A percentile compares a stretch with the other conserved stretches of the same genome.
phyloP scores from a whole-genome alignment of 2,888 invertebrate species.

The Ochropacha duplaris region DNA sequence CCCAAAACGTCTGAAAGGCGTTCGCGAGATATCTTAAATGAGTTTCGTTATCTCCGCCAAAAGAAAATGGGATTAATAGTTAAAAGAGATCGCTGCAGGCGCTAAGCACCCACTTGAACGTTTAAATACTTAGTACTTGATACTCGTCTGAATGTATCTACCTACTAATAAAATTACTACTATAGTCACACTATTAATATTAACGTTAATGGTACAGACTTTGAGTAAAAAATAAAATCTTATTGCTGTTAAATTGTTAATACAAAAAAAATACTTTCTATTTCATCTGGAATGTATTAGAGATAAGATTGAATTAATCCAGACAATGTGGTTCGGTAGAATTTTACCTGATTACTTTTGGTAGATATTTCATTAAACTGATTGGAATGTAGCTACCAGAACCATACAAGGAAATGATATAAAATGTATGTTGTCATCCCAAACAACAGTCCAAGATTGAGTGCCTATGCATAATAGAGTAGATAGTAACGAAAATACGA shows the following conservation, averaged over 20 bases:
- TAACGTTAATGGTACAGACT: constrained; percentile 6
- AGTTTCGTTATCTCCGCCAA: constrained; percentile 79
- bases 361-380: no score
- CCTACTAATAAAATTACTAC: constrained; percentile 30
- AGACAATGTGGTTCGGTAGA: no score
- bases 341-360: no score
- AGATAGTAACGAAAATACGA: constrained; percentile 9
- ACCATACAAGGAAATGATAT: neutral
- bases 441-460: constrained; percentile 5
- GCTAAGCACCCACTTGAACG: constrained; percentile 54
- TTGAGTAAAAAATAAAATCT: constrained; percentile 8
- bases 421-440: neutral
- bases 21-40: constrained; percentile 80
- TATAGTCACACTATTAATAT: constrained; percentile 16
- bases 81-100: constrained; percentile 67
- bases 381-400: neutral
- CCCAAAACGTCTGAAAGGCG: constrained; percentile 77
- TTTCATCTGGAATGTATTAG: no score
- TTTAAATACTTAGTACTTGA: constrained; percentile 32
- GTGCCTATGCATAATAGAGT: constrained; percentile 17
- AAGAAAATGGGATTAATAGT: constrained; percentile 81
- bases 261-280: no score
- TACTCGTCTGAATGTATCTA: constrained; percentile 20
- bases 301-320: neutral
- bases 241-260: neutral